Base-by-base conservation (phyloP, 2,113 vertebrate genomes). In the Heterocephalus glaber region DNA sequence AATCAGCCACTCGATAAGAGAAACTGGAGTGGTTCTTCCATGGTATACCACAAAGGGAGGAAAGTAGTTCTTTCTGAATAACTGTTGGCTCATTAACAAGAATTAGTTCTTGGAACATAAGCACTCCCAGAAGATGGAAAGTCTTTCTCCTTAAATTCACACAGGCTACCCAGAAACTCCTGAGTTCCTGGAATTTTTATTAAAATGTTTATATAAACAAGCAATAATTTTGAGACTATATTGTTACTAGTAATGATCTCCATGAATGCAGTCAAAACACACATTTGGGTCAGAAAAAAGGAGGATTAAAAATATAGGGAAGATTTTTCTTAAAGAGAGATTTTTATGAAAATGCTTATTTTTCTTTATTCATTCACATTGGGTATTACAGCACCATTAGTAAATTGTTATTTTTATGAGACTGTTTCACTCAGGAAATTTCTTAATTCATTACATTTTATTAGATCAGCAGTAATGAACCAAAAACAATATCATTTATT, bases 401-500 rank as follows among this genome's bases (percentile, higher is more conserved):
- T 98, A 98, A 98, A 98, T 96, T 98, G 93, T 98, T 98, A 96
- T 97, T 98, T 98, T 98, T 98, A 98, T 98, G 98, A 97, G 97
- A 96, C 85, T 96, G 26, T 97, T 98, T 97, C 93, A 97, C 92
- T 97, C 60, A 98, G 94, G 95, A 98, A 96, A 97, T 96, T 98
- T 98, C 95, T 87, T 24, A 98, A 98, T 97, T 98, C 77, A 93
- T 98, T 98, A 94, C 98, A 97, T 98, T 98, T 98, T 98, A 98
- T 98, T 98, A 98, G 97, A 98, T 98, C 97, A 98, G 89, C 95
- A 98, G 98, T 98, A 98, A 98, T 97, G 98, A 98, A 98, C 98
- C 97, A 98, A 98, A 98, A 95, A 86, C 79, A 97, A 95, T 98
- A 98, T 98, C 3, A 98, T 98, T 98, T 98, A 98, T 98, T 98